phyloP scores from a whole-genome alignment of 2,888 invertebrate genomes.

The Acanthacorydalis orientalis region DNA sequence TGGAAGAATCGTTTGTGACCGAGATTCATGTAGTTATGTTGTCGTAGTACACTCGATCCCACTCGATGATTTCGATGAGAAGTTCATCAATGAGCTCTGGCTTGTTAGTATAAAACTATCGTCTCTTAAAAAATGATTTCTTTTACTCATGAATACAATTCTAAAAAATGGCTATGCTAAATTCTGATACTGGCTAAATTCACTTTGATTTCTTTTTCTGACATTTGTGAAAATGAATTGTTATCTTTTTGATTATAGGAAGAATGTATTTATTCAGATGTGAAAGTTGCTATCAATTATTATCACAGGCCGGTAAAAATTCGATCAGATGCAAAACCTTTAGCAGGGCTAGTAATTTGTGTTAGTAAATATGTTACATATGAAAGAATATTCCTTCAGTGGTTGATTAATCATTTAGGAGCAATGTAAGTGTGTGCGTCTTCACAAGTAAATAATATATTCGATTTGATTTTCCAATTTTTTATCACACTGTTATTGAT shows the following conservation, averaged over 20 bases:
- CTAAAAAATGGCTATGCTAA: too few species aligned
- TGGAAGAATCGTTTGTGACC: slow-evolving; percentile 30
- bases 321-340: slow-evolving; percentile 27
- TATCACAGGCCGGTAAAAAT: slow-evolving; percentile 51
- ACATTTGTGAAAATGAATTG: too few species aligned
- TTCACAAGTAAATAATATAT: not conserved
- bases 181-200: too few species aligned
- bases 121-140: too few species aligned
- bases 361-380: slow-evolving; percentile 59
- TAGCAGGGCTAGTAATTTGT: slow-evolving; percentile 57
- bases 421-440: slow-evolving; percentile 37
- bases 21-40: too few species aligned
- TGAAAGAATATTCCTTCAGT: slow-evolving; percentile 57
- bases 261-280: slow-evolving; percentile 43
- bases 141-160: too few species aligned
- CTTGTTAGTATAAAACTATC: too few species aligned
- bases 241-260: slow-evolving; percentile 31
- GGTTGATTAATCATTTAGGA: slow-evolving; percentile 52
- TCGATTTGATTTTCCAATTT: too few species aligned
- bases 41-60: slow-evolving; percentile 19
- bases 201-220: too few species aligned
- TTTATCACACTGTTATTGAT: too few species aligned
- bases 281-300: slow-evolving; percentile 44
- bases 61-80: slow-evolving; percentile 26
- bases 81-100: slow-evolving; percentile 9